Evolutionary conservation across 2,797 vertebrate genomes (phyloP).

Genomic region (Eleutherodactylus coqui): DNA sequence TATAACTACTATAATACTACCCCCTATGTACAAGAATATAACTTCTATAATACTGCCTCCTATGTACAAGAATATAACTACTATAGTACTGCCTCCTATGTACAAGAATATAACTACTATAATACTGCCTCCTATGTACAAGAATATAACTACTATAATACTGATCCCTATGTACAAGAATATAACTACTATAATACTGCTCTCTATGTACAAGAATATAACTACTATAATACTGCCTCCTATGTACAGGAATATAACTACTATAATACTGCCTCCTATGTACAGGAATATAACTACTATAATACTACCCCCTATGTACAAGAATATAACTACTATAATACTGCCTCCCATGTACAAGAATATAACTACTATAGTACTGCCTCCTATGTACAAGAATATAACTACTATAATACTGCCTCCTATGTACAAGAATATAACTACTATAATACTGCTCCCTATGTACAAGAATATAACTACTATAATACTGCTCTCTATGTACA

Average conservation of each 20-base stretch:
- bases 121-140: conserved; percentile 12
- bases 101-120: conserved; percentile 20
- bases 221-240: conserved; percentile 8
- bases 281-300: not conserved
- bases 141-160: conserved; percentile 15
- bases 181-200: conserved; percentile 6
- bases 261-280: no score
- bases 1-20: conserved; percentile 11
- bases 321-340: conserved; percentile 6
- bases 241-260: not conserved
- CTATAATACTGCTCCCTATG: no score
- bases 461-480: no score
- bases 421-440: no score
- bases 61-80: no score
- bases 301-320: not conserved
- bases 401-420: no score
- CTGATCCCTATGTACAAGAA: not conserved
- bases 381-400: no score
- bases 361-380: no score
- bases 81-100: no score
- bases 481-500: no score
- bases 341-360: not conserved
- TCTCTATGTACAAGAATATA: not conserved
- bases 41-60: no score
- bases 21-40: no score